Base-by-base conservation (phyloP, 64 coral and sea anemone genomes). In the Dendronephthya gigantea region DNA sequence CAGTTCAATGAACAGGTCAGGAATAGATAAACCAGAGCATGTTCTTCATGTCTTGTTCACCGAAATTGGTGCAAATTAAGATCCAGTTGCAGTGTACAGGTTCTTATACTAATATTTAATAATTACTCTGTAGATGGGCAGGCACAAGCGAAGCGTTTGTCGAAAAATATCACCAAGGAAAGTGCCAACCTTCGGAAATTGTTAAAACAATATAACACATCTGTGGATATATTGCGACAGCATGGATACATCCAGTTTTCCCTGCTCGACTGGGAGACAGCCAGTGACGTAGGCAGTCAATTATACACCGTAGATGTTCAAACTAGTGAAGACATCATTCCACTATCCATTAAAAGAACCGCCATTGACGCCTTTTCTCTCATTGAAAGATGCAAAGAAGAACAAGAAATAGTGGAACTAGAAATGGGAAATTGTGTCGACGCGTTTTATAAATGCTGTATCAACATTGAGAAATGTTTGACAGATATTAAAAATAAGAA, bases 151-250 rank as follows among this genome's bases (percentile, higher is more conserved):
- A 76, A 76, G 35, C 69, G 35, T 76, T 76, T 76, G 13, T 4
- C 29, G 3, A 76, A 76, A 13, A 76, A 30, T 25, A 76, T 76
- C 4, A 76, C 31, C 3, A 76, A 76, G 69, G 69, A 76, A 34
- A 76, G 69, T 76, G 25, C 69, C 28, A 76, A 76, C 31, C 69
- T 76, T 37, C 28, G 69, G 69, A 76, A 76, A 34, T 76, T 76
- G 69, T 25, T 76, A 13, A 76, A 76, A 37, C 13, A 12, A 37
- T 76, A 76, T 30, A 76, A 76, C 69, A 33, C 69, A 7, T 76
- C 69, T 37, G 35, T 76, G 2, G n/a, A 76, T 3, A 76, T 76
- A 3, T 34, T 76, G n/a, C 51, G 23, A 58, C 51, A 58, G 55
- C 55, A 62, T 62, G 55, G 72, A 15, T 79, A 39, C 32, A 79